Base-by-base conservation (phyloP, 2,888 invertebrate species). In the Zygothrica quintamaculata region DNA sequence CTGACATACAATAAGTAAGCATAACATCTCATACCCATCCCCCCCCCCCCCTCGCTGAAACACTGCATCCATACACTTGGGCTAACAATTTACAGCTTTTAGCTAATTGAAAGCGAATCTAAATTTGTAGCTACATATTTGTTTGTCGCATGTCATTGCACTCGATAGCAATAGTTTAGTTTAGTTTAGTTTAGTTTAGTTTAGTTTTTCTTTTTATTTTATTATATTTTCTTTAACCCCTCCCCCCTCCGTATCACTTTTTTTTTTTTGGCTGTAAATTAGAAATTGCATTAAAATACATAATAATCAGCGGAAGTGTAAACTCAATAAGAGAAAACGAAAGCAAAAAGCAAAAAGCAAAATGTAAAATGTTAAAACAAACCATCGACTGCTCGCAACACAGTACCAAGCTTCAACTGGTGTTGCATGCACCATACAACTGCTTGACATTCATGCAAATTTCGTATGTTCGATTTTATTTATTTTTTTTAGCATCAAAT, bases 41-140 rank as follows among this genome's bases (percentile, higher is more conserved):
- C n/a, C 12, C 5, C 26, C 12, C 16, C 18, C 16, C 22, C 16
- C 8, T n/a, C 31, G n/a, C 22, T n/a, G n/a, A n/a, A n/a, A n/a
- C n/a, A n/a, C n/a, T n/a, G n/a, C n/a, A n/a, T n/a, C n/a, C n/a
- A 36, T 26, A 8, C 48, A 34, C 18, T 22, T 22, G 18, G 5
- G 18, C 18, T 22, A 37, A 18, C 29, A 60, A 59, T 73, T 76
- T 43, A 57, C 77, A 68, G 62, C 43, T 65, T 68, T 62, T 56
- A 69, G 60, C 80, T 84, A 84, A 84, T 84, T 84, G 65, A 84
- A 69, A 77, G 57, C 70, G 57, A 52, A 53, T 40, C 44, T 18
- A 25, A 53, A 43, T 13, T 42, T 47, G 50, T 47, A 47, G 46
- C 22, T 51, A n/a, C n/a, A n/a, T n/a, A 8, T 58, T 25, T 37